phyloP scores from a whole-genome alignment of 1,140 invertebrate genomes.

The Microplitis mediator region DNA sequence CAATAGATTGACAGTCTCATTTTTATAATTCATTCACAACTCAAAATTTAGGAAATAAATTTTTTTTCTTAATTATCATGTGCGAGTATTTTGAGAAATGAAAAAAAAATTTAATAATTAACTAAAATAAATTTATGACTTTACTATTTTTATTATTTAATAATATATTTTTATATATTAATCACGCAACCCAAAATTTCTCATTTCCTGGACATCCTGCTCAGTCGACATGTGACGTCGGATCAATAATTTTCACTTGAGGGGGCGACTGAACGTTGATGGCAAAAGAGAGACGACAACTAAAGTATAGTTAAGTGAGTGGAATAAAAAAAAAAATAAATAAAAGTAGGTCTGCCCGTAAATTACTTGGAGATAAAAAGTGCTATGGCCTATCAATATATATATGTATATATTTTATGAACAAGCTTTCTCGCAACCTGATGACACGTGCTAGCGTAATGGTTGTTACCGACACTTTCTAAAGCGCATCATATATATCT shows the following conservation, averaged over 20 bases:
- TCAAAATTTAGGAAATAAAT: not conserved
- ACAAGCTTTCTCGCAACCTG: conserved; percentile 25
- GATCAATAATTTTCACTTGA: conserved; percentile 36
- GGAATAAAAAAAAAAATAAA: not conserved
- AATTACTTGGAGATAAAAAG: conserved; percentile 34
- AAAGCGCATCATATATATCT: conserved; percentile 21
- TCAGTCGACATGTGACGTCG: conserved; percentile 6
- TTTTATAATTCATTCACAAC: not conserved
- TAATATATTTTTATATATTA: not conserved
- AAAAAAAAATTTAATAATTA: not conserved
- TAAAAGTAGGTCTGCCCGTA: conserved; percentile 29
- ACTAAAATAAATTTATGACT: not conserved
- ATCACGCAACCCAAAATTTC: not conserved
- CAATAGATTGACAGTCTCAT: conserved; percentile 5
- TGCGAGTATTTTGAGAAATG: no score
- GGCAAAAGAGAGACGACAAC: not conserved
- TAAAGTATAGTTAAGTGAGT: conserved; percentile 8
- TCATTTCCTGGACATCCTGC: not conserved
- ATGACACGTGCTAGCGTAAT: conserved; percentile 34
- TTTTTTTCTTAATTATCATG: not conserved
- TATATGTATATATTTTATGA: no score
- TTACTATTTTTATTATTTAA: not conserved
- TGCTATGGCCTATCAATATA: conserved; percentile 29
- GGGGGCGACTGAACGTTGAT: not conserved
- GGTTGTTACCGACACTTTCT: conserved; percentile 26